Percentiles rank a stretch among this genome's conserved stretches.
phyloP scores from a whole-genome alignment of 2,888 invertebrate species.

The Empis stercorea region DNA sequence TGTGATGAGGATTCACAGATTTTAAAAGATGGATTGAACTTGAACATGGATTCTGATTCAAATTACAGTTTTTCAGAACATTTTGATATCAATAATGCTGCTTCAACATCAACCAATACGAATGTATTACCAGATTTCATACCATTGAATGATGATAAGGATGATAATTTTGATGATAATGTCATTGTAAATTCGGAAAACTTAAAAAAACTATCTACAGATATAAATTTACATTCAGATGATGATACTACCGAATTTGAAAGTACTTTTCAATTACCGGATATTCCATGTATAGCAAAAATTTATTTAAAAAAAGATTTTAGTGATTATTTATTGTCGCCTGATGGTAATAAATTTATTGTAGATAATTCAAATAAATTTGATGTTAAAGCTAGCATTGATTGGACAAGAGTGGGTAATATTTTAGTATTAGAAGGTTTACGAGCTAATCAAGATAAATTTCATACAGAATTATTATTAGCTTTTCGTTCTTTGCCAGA shows the following conservation, averaged over 20 bases:
- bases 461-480: conserved; percentile 39
- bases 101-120: conserved; percentile 6
- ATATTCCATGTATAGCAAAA: conserved; percentile 32
- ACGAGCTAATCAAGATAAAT: conserved; percentile 38
- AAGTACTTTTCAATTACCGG: conserved; percentile 10
- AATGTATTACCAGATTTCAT: conserved; percentile 29
- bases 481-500: conserved; percentile 25
- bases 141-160: conserved; percentile 15
- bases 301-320: conserved; percentile 41
- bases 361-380: conserved; percentile 29
- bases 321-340: conserved; percentile 37
- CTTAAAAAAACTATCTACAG: conserved; percentile 17
- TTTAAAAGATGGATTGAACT: no score
- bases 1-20: no score
- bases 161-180: neutral
- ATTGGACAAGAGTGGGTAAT: conserved; percentile 34
- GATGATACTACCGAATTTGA: conserved; percentile 12
- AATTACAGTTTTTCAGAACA: conserved; percentile 36
- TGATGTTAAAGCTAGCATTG: conserved; percentile 27
- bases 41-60: conserved; percentile 28
- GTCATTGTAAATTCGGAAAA: conserved; percentile 16
- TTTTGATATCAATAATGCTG: conserved; percentile 21
- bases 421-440: conserved; percentile 41
- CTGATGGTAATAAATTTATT: conserved; percentile 39
- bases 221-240: conserved; percentile 12